Evolutionary conservation across 2,888 invertebrate species (phyloP), one percentile per base, ranked within the genome.

Genomic region (Drosophila kuntzei): DNA sequence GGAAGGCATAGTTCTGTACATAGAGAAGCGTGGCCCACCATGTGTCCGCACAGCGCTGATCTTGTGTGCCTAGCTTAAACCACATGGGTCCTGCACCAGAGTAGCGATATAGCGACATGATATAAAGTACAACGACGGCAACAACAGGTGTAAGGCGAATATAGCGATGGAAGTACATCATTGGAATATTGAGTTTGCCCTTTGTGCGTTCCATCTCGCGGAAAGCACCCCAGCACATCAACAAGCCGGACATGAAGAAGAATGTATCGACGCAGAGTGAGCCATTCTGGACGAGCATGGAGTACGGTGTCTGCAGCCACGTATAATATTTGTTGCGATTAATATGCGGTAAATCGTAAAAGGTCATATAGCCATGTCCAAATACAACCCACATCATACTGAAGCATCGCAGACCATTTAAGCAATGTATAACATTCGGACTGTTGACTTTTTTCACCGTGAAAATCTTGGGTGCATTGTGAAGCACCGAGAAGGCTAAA

Each of bases 201-300:
- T 91, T 90, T 1, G 89, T 91, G 43, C 85, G 89, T 53, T 92
- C 92, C 88, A 92, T 81, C 72, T 92, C 91, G 8, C 90, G 91
- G 68, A 92, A 91, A 3, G 92, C 89, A 20, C 90, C 90, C 90
- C 91, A 90, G 50, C 94, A 92, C 61, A 93, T 93, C 0, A 95
- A 90, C 39, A 95, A 89, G 4, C 95, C 95, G 75, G 94, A 94
- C 76, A 95, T 89, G 18, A 94, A 90, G 81, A 95, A 94, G 89
- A 95, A 95, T 0, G 95, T 94, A 65, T 95, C 95, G 0, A 95
- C 95, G 1, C 94, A 93, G 6, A 94, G 91, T 0, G 93, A 76
- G 76, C 92, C 94, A 87, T 93, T 75, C 90, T 92, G 79, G 1
- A 91, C 87, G 34, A 92, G 67, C 91, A 91, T 91, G 0, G 92